A percentile compares a stretch with the other conserved stretches of the same genome.
These are phyloP conservation scores for Hartigia nigra DNA, from an alignment of 2,888 invertebrate species.

Conservation along the genomic window DNA sequence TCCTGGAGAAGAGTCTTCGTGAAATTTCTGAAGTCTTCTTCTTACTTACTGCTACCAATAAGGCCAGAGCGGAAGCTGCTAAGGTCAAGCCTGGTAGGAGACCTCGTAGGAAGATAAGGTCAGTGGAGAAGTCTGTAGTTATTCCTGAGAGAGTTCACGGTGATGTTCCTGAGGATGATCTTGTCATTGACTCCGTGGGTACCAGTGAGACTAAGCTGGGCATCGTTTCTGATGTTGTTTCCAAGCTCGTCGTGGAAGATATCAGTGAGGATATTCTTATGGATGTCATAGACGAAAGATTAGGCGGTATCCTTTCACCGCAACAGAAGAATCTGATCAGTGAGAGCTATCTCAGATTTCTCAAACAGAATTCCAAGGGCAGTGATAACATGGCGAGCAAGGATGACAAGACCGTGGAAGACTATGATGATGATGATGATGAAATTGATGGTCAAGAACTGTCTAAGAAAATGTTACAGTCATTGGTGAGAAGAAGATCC, in stretches of 20 bases:
- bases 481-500: background rate
- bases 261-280: conserved; percentile 27
- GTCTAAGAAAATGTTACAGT: background rate
- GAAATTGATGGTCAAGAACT: background rate
- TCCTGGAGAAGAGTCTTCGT: conserved; percentile 33
- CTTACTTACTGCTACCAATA: conserved; percentile 32
- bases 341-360: background rate
- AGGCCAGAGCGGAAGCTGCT: background rate
- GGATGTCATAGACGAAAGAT: conserved; percentile 24
- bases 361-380: background rate
- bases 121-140: background rate
- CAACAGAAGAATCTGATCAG: conserved; percentile 24
- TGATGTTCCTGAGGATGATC: background rate
- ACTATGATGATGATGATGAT: background rate
- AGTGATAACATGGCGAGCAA: background rate
- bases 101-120: background rate
- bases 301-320: conserved; percentile 19
- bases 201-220: background rate
- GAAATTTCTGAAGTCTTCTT: conserved; percentile 40
- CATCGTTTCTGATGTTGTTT: background rate
- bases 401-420: background rate
- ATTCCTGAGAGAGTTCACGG: background rate
- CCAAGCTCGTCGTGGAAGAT: conserved; percentile 7
- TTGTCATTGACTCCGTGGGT: background rate
- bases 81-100: conserved; percentile 4